Base-by-base conservation (phyloP, 2,113 vertebrate genomes). In the Salvelinus alpinus region DNA sequence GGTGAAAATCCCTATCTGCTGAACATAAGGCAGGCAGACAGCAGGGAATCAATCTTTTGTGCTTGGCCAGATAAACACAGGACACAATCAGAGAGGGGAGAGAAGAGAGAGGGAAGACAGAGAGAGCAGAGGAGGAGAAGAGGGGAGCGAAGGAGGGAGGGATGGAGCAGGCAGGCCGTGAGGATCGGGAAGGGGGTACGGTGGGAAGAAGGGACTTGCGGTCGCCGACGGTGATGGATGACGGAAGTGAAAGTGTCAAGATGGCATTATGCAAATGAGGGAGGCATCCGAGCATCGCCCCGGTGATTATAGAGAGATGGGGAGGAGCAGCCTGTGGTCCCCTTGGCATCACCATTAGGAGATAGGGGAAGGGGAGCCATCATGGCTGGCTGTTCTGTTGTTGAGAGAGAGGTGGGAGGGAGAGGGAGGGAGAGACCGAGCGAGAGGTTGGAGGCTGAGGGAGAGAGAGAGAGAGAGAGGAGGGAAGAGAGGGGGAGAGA, bases 241-340 rank as follows among this genome's bases (percentile, higher is more conserved):
- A 94, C 94, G 94, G 94, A 95, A 96, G 95, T 94, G 94, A 97
- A 95, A 80, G 93, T 96, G 95, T 97, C 97, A 97, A 95, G 95
- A 95, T 92, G 94, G 94, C 94, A 94, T 96, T 97, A 98, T 97
- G 97, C 95, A 99, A 98, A 98, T 98, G 91, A 94, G 89, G 90
- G 89, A 95, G 95, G 94, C 95, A 97, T 96, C 93, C 92, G 91
- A 96, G 94, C 95, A 95, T 95, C 94, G 95, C 95, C 91, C 94
- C 95, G 96, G 94, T 98, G 97, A 96, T 97, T 96, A 96, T 92
- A 94, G 51, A 95, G 93, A 94, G 94, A 94, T 94, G 94, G 89
- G 95, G 97, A 92, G 94, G 90, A 95, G 90, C 91, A 94, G 93
- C 87, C 90, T 93, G 89, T 91, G 94, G 94, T 97, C 90, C 96